Evolutionary conservation across 2,797 vertebrate genomes (phyloP).

Genomic region (Chlorospingus flavigularis): DNA sequence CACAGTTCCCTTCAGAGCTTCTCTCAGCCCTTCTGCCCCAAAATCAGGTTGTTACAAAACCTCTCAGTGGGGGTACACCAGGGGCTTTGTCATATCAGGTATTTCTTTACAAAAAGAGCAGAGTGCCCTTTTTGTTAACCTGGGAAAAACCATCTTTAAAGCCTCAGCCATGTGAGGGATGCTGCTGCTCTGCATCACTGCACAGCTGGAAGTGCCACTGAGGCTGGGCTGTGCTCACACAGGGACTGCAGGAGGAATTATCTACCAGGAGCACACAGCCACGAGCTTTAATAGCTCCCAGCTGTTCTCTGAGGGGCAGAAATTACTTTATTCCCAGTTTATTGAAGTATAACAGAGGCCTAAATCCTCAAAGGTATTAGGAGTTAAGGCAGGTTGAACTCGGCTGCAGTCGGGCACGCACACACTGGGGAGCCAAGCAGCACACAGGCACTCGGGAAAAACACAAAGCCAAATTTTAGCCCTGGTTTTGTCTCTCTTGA

Average conservation of each 20-base stretch:
- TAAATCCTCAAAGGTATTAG: conserved; percentile 44
- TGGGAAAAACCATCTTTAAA: neutral
- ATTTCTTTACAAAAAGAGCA: neutral
- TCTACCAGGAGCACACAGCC: neutral
- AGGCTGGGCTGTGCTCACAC: neutral
- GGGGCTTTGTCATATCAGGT: neutral
- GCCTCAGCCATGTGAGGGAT: neutral
- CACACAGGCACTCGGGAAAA: neutral
- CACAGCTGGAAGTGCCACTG: neutral
- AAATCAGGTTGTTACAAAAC: neutral
- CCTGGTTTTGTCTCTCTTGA: neutral
- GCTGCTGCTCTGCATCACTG: neutral
- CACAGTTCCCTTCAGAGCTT: neutral
- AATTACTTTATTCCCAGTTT: conserved; percentile 53
- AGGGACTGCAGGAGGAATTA: neutral
- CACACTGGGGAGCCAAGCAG: neutral
- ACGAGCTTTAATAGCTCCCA: conserved; percentile 43
- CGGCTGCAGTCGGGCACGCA: neutral
- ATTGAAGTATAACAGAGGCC: conserved; percentile 44
- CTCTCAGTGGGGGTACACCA: neutral
- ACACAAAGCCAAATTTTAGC: neutral
- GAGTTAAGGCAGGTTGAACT: conserved; percentile 10
- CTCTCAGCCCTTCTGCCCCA: neutral
- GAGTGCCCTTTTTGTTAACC: neutral
- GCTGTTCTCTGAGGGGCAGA: conserved; percentile 29